Evolutionary conservation across 2,888 invertebrate genomes (phyloP).

Genomic region (Apodemia duryi): DNA sequence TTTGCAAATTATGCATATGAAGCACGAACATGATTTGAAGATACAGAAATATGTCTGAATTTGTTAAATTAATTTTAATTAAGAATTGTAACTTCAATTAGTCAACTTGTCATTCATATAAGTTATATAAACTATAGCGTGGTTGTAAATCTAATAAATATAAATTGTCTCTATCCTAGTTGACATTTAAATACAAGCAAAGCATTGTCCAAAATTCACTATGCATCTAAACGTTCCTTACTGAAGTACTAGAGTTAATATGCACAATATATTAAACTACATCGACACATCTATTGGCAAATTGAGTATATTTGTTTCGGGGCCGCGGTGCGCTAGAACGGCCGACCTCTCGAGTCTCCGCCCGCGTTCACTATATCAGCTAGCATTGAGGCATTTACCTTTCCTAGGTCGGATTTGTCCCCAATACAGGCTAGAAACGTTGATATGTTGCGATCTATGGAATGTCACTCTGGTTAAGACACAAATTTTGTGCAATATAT

Average conservation of each 20-base stretch:
- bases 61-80: too few species aligned
- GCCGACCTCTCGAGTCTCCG: slow-evolving; percentile 66
- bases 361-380: slow-evolving; percentile 47
- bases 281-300: slow-evolving; percentile 47
- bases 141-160: too few species aligned
- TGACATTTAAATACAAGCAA: too few species aligned
- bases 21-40: too few species aligned
- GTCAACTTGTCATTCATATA: too few species aligned
- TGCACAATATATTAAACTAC: slow-evolving; percentile 11
- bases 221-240: not conserved
- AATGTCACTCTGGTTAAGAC: slow-evolving; percentile 60
- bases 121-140: too few species aligned
- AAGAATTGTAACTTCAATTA: too few species aligned
- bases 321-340: slow-evolving; percentile 63
- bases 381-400: slow-evolving; percentile 75
- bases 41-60: too few species aligned
- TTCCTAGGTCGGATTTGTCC: slow-evolving; percentile 75
- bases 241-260: not conserved
- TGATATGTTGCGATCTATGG: slow-evolving; percentile 69
- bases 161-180: too few species aligned
- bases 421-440: slow-evolving; percentile 66
- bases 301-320: slow-evolving; percentile 68
- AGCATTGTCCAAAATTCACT: too few species aligned
- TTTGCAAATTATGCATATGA: too few species aligned
- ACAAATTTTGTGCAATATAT: slow-evolving; percentile 66